phyloP scores from a whole-genome alignment of 37 sponge, comb jelly and placozoan species.

The Halichondria panicea region DNA sequence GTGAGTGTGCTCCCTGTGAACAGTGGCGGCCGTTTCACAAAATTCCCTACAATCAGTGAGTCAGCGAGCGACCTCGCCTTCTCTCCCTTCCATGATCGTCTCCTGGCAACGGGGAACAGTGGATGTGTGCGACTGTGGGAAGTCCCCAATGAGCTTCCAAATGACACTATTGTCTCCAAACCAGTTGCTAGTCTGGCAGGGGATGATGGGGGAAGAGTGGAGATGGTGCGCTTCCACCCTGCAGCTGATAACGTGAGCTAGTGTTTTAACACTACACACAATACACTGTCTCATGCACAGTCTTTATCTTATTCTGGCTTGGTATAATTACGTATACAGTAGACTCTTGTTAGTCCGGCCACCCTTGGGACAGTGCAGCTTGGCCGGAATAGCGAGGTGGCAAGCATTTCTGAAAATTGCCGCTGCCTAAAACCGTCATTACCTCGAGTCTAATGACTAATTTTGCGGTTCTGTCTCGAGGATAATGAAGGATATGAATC shows the following conservation, averaged over 20 bases:
- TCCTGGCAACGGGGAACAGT: conserved; percentile 85
- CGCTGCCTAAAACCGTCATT: too few relatives aligned
- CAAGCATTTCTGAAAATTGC: too few relatives aligned
- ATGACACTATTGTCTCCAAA: background rate
- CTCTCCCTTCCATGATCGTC: conserved; percentile 77
- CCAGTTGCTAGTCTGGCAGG: background rate
- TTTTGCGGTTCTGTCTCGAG: too few relatives aligned
- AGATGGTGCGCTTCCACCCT: conserved; percentile 71
- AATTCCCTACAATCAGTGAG: conserved; percentile 62
- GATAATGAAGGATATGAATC: too few relatives aligned
- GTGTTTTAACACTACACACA: background rate
- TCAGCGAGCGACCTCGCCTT: conserved; percentile 81
- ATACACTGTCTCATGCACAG: background rate
- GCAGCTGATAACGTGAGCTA: conserved; percentile 73
- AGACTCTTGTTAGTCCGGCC: too few relatives aligned
- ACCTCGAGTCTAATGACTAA: too few relatives aligned
- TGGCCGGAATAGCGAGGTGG: too few relatives aligned
- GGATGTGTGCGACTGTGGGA: conserved; percentile 83
- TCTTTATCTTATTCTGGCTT: too few relatives aligned
- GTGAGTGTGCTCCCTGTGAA: conserved; percentile 65
- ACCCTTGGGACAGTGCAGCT: too few relatives aligned
- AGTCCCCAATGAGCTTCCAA: conserved; percentile 34
- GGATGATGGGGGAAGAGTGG: conserved; percentile 44
- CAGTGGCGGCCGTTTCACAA: conserved; percentile 51
- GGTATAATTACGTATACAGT: too few relatives aligned